Evolutionary conservation across 2,888 invertebrate species (phyloP).

Genomic region (Molorchus minor): DNA sequence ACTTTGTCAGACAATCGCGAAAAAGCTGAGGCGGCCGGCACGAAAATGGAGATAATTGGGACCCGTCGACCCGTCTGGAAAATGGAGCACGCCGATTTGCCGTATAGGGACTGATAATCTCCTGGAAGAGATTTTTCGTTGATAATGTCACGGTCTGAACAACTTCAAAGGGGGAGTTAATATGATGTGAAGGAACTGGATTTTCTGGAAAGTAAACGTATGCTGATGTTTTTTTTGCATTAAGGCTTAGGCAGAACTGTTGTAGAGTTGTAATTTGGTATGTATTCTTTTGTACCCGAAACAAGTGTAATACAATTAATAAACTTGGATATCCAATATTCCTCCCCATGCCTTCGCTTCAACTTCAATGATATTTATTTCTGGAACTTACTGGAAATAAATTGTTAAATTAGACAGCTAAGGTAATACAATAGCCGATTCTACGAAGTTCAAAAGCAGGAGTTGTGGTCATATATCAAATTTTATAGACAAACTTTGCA

Average conservation of each 20-base stretch:
- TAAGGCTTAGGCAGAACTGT: no score
- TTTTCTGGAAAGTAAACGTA: no score
- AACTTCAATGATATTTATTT: no score
- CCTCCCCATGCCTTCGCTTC: no score
- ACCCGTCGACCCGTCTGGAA: neutral
- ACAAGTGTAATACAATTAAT: no score
- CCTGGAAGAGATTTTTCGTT: neutral
- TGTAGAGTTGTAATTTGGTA: no score
- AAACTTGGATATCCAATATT: no score
- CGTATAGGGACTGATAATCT: neutral
- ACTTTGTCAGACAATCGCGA: neutral
- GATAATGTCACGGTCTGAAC: neutral
- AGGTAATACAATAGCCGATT: neutral
- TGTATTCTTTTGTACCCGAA: no score
- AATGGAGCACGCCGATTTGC: neutral
- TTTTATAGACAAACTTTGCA: constrained; percentile 13
- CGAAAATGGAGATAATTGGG: neutral
- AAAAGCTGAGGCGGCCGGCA: neutral
- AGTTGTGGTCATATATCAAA: constrained; percentile 7
- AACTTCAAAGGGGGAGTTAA: neutral
- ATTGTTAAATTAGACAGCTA: no score
- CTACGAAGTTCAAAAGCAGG: neutral
- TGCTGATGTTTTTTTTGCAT: no score
- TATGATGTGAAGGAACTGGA: neutral
- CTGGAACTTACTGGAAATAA: no score